Conservation (phyloP, 1,140 invertebrate genomes). For the Macrostomum lignano region DNA sequence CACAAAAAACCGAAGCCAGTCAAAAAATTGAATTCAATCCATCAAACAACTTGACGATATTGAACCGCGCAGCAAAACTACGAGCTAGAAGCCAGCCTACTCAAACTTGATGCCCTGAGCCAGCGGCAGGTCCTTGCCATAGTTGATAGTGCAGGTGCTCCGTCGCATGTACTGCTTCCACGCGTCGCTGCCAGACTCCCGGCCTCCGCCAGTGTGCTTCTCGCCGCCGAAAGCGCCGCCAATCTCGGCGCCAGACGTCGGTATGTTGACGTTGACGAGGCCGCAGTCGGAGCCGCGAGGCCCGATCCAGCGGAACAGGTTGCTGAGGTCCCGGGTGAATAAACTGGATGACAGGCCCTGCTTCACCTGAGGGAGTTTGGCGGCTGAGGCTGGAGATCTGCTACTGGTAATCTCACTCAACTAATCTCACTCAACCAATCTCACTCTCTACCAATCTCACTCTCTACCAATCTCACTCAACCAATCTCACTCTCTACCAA, state of each 20-base stretch:
- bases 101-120: slow-evolving; percentile 92
- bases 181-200: slow-evolving; percentile 82
- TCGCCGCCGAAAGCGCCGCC: slow-evolving; percentile 68
- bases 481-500: too few species aligned
- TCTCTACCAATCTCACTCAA: too few species aligned
- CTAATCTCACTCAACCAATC: too few species aligned
- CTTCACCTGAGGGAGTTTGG: too few species aligned
- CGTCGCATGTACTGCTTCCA: slow-evolving; percentile 94
- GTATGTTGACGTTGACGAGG: slow-evolving; percentile 91
- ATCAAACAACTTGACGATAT: too few species aligned
- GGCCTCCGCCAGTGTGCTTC: slow-evolving; percentile 63
- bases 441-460: too few species aligned
- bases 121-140: slow-evolving; percentile 65
- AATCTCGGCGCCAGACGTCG: slow-evolving; percentile 89
- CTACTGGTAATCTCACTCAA: too few species aligned
- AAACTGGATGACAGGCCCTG: slow-evolving; percentile 81
- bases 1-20: too few species aligned
- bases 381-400: too few species aligned
- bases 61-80: too few species aligned
- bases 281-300: slow-evolving; percentile 89
- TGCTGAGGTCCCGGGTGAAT: slow-evolving; percentile 59
- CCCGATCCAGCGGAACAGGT: slow-evolving; percentile 57
- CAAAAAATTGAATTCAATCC: too few species aligned
- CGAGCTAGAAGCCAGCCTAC: too few species aligned
- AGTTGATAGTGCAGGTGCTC: slow-evolving; percentile 73